Percentiles rank a stretch among this genome's conserved stretches.
These are phyloP conservation scores for Drosophila anceps DNA, from an alignment of 2,888 invertebrate genomes.

Conservation along the genomic window DNA sequence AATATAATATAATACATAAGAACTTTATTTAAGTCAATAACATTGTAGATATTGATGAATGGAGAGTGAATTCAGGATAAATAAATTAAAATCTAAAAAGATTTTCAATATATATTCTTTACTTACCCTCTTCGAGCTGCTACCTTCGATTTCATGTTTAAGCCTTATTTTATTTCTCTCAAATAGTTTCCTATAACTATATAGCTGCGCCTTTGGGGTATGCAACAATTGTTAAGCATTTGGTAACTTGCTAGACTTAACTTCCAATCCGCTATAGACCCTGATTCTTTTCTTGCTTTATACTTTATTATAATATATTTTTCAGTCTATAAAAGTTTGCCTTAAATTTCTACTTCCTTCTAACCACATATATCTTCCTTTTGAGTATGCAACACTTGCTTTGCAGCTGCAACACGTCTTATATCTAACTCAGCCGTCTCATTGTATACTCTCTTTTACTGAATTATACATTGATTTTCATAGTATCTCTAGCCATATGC, in stretches of 20 bases:
- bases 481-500: background rate
- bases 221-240: background rate
- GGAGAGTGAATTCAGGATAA: too few species aligned
- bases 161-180: background rate
- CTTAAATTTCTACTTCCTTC: background rate
- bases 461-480: background rate
- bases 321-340: background rate
- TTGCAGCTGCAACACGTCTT: background rate
- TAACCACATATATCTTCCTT: background rate
- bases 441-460: background rate
- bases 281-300: background rate
- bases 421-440: background rate
- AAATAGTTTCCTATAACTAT: background rate
- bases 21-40: too few species aligned
- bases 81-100: too few species aligned
- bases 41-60: too few species aligned
- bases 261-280: too few species aligned
- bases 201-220: background rate
- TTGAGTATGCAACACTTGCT: background rate
- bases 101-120: too few species aligned
- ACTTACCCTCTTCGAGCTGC: too few species aligned
- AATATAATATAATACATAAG: too few species aligned
- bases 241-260: too few species aligned
- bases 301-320: background rate
- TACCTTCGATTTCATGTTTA: background rate